phyloP scores from a whole-genome alignment of 2,113 vertebrate species.

The Crotalus tigris region DNA sequence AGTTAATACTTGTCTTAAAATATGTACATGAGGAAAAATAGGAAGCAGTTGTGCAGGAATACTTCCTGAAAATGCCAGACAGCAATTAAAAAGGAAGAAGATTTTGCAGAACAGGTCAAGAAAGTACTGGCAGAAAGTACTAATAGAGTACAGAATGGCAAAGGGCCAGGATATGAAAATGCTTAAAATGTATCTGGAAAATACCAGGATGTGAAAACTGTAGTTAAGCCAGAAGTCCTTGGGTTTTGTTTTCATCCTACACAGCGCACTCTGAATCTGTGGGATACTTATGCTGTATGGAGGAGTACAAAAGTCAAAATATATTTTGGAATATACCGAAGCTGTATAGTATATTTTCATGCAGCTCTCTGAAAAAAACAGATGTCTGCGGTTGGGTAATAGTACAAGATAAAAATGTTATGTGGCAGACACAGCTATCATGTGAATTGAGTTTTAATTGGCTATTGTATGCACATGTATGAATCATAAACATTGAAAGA shows the following conservation, averaged over 20 bases:
- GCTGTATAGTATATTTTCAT: not conserved
- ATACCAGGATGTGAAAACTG: not conserved
- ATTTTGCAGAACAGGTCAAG: not conserved
- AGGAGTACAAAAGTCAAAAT: not conserved
- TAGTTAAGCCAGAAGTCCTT: not conserved
- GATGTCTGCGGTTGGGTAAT: not conserved
- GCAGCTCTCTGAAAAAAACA: not conserved
- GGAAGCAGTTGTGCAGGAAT: not conserved
- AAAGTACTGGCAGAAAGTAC: not conserved
- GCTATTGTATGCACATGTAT: not conserved
- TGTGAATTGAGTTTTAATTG: not conserved
- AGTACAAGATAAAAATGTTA: not conserved
- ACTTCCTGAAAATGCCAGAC: not conserved
- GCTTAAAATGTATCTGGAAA: not conserved
- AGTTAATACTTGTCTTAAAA: not conserved
- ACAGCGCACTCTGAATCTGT: not conserved
- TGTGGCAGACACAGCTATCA: not conserved
- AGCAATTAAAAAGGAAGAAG: not conserved
- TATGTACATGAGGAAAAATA: not conserved
- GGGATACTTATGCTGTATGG: not conserved
- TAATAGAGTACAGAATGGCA: not conserved
- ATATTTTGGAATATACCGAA: not conserved
- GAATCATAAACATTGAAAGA: not conserved
- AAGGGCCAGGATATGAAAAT: not conserved
- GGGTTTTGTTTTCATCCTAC: not conserved